Evolutionary conservation across 2,113 vertebrate species (phyloP), one percentile per base, ranked within the genome.

Genomic region (Semicossyphus pulcher): DNA sequence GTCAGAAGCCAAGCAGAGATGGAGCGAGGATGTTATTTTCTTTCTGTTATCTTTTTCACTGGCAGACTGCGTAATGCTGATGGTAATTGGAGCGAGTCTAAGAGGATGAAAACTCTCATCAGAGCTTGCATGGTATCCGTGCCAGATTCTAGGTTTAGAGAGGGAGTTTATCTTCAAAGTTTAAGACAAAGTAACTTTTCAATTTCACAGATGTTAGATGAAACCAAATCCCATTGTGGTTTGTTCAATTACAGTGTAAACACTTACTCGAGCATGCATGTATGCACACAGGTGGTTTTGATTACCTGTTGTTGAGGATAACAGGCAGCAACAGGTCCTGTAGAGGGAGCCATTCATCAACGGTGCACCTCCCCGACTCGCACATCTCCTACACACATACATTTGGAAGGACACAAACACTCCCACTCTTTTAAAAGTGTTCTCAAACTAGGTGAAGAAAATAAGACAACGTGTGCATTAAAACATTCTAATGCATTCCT

Each of bases 301-400:
- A 51, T 91, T 85, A 98, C 97, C 94, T 59, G 26, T 76, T 75
- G 74, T 94, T 85, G 7, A 97, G 86, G 78, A 96, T 82, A 42
- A 91, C 49, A 14, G 96, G 95, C 34, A 96, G 91, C 85, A 97
- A 88, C 80, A 95, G 84, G 58, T 95, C 93, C 62, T 95, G 92
- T 62, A 93, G 90, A 41, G 71, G 89, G 74, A 90, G 91, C 81
- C 72, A 82, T 51, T 73, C 83, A 74, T 91, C 57, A 69, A 66
- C 18, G 51, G 86, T 90, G 60, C 84, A 93, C 67, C 93, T 86
- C 18, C 87, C 78, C 0, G 91, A 89, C 20, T 90, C 89, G 2
- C 84, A 95, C 89, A 89, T 91, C 72, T 98, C 97, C 97, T 98
- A 81, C 28, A 79, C 41, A 72, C 28, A 37, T 25, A 70, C 9